Evolutionary conservation across 1,140 invertebrate species (phyloP), one percentile per base, ranked within the genome.

Genomic region (Platyscapa corneri): DNA sequence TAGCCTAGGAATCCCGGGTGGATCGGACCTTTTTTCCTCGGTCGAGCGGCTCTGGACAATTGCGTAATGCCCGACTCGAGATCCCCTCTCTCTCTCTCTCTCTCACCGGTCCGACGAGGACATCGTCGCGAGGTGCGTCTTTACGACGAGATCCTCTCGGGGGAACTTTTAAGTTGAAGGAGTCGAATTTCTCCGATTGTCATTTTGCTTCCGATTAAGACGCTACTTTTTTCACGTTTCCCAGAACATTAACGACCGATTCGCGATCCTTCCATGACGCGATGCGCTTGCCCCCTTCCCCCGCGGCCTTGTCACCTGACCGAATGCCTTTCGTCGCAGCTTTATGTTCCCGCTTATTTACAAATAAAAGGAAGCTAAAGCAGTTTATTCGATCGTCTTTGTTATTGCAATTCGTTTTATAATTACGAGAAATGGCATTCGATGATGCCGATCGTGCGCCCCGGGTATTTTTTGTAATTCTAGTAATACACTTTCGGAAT

Each of bases 1-100:
- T 76, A 76, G 82, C 37, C 82, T 64, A 39, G 82, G 76, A 76
- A 76, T 56, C 72, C 56, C 65, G 39, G 46, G 64, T 70, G 46
- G 80, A 82, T 32, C 60, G 80, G 32, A 37, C 32, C 46, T 53
- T 49, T 60, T 81, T 67, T 46, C 77, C 34, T 23, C 32, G 30
- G 30, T 10, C 34, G 16, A 2, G 20, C 30, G 30, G 18, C 16
- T 18, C 49, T 14, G 12, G 34, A 53, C 14, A n/a, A n/a, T 76
- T 76, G 75, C 75, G 30, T 53, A 76, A 76, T 46, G 18, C 46
- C 5, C 16, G 14, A 10, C 18, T 30, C 12, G 30, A 5, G 34
- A 34, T 53, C 10, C 12, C 18, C 49, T 53, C 49, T 16, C 49
- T 53, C 16, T 18, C 10, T n/a, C 12, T 18, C 16, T 53, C 49